Conservation (phyloP, 2,888 invertebrate genomes). For the Temnothorax ravouxi region DNA sequence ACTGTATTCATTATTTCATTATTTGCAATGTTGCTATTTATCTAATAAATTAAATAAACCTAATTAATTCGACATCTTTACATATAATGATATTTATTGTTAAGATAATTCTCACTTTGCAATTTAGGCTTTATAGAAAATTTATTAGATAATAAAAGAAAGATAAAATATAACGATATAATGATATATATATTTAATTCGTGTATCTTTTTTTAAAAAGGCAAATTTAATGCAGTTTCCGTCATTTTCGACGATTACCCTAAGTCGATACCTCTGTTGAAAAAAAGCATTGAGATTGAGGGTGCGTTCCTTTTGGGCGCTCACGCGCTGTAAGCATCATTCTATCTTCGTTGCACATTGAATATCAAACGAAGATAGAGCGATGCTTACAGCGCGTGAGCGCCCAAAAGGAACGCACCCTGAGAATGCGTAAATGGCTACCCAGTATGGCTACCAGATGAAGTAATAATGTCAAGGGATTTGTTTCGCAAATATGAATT, state of each 20-base stretch:
- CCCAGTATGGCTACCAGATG: background rate
- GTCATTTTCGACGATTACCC: background rate
- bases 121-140: background rate
- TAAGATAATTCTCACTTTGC: background rate
- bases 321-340: no score
- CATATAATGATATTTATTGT: background rate
- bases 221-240: background rate
- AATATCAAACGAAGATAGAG: no score
- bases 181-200: no score
- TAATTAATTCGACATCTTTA: background rate
- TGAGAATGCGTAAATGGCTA: background rate
- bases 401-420: no score
- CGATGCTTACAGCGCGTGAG: no score
- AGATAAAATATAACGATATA: no score
- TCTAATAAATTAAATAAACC: no score
- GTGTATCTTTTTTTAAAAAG: no score
- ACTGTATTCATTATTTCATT: background rate
- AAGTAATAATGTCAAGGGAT: background rate
- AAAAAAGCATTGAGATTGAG: background rate
- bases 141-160: background rate
- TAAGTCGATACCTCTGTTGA: background rate
- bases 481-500: slow-evolving; percentile 28
- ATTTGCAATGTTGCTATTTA: background rate
- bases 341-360: no score
- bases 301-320: no score